Percentiles rank a stretch among this genome's conserved stretches.
phyloP scores from a whole-genome alignment of 2,888 invertebrate genomes.

The Hermaeophaga mercurialis region DNA sequence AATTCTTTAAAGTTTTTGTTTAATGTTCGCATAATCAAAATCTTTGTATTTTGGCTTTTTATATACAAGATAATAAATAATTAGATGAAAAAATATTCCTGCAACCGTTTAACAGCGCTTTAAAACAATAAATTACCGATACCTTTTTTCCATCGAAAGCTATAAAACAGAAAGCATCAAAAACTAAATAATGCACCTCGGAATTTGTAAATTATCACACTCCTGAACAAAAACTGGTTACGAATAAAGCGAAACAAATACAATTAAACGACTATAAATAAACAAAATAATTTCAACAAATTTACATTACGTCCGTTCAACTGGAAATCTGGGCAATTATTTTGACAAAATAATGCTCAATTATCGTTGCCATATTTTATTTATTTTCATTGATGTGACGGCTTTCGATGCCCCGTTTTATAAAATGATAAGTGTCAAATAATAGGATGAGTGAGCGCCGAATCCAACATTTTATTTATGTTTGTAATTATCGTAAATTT shows the following conservation, averaged over 20 bases:
- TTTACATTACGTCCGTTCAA: constrained; percentile 4
- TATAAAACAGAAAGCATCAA: background rate
- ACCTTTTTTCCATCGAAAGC: too few relatives aligned
- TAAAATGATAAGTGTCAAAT: background rate
- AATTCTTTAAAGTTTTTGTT: too few relatives aligned
- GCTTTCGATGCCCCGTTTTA: background rate
- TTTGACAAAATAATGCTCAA: constrained; percentile 14
- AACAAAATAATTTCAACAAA: constrained; percentile 15
- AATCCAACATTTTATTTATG: background rate
- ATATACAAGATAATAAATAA: too few relatives aligned
- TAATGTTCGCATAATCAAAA: too few relatives aligned
- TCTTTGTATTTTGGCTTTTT: too few relatives aligned
- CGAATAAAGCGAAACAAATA: constrained; percentile 12
- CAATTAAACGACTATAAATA: constrained; percentile 22
- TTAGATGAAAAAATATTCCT: too few relatives aligned
- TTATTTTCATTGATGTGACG: constrained; percentile 7
- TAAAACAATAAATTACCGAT: too few relatives aligned
- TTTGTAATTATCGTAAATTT: background rate
- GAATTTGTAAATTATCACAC: constrained; percentile 6
- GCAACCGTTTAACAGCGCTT: too few relatives aligned
- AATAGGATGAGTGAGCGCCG: background rate
- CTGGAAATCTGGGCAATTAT: constrained; percentile 17
- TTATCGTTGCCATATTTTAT: constrained; percentile 7
- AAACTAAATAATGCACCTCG: constrained; percentile 7
- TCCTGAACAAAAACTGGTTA: background rate